Conservation (phyloP, 2,797 vertebrate genomes). For the Eulemur coronatus region DNA sequence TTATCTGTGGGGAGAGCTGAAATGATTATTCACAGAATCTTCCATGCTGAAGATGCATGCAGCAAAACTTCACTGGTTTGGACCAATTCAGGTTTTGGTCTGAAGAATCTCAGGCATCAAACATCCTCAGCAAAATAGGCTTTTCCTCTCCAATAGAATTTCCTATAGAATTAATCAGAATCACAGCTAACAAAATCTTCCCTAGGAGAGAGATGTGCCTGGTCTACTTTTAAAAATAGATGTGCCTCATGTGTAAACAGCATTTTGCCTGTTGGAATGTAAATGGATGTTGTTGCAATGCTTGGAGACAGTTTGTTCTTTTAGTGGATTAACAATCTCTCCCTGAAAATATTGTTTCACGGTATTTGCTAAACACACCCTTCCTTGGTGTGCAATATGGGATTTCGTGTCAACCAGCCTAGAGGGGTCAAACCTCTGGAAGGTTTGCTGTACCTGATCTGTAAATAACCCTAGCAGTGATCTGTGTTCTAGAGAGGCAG, state of each 20-base stretch:
- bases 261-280: slow-evolving; percentile 15
- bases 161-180: not conserved
- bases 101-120: not conserved
- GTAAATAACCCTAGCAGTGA: not conserved
- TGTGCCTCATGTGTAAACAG: not conserved
- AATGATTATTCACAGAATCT: not conserved
- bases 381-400: not conserved
- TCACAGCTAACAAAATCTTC: slow-evolving; percentile 7
- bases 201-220: slow-evolving; percentile 20
- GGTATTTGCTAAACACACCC: not conserved
- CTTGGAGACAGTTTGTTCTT: slow-evolving; percentile 51
- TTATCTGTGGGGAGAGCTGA: not conserved
- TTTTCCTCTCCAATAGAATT: not conserved
- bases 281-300: not conserved
- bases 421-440: not conserved
- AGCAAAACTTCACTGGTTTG: not conserved
- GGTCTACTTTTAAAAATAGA: slow-evolving; percentile 16
- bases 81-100: not conserved
- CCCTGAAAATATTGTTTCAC: not conserved
- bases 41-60: not conserved
- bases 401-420: not conserved
- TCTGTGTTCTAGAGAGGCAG: not conserved
- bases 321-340: slow-evolving; percentile 32
- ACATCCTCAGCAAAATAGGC: not conserved
- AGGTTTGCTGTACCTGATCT: not conserved